Evolutionary conservation across 2,888 invertebrate genomes (phyloP), one percentile per base, ranked within the genome.

Genomic region (Hylaea fasciaria): DNA sequence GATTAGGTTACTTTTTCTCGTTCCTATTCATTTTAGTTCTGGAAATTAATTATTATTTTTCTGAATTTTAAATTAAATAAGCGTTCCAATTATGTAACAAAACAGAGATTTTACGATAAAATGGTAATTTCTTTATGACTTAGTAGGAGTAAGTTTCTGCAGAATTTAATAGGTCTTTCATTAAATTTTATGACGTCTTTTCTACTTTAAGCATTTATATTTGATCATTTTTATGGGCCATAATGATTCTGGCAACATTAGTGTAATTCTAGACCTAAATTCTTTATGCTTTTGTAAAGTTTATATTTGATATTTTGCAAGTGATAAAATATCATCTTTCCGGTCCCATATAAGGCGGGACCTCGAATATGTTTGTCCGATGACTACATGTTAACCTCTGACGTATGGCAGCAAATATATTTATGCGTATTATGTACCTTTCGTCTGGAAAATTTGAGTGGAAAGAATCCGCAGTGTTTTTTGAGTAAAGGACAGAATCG

Each of bases 381-480:
- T 48, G 48, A 48, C 48, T 7, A 37, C 48, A 48, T 37, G 35
- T 37, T 16, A 46, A 48, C 48, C 48, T 48, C 48, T 37, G 35
- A 37, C 48, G 48, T 35, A 46, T 46, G 10, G 9, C 12, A 37
- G 47, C 35, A 37, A 37, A 22, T 35, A 48, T 48, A 48, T 47
- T 35, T 47, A 16, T 22, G 14, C 9, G 13, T n/a, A 37, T 3
- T 16, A 16, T 48, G 17, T 17, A 37, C 37, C 48, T 17, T 17
- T 37, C 16, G 14, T 13, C 46, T 28, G 35, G 35, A 17, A 35
- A 29, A n/a, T 43, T 17, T 12, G 10, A 16, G 43, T 17, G 17
- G 37, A 37, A 37, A 37, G 16, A 16, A 32, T 47, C 9, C 7
- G 22, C n/a, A 45, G 45, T n/a, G 28, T 45, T 44, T 14, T 12